These are phyloP conservation scores for Hylaeus anthracinus DNA, from an alignment of 1,140 invertebrate genomes.

Conservation along the genomic window DNA sequence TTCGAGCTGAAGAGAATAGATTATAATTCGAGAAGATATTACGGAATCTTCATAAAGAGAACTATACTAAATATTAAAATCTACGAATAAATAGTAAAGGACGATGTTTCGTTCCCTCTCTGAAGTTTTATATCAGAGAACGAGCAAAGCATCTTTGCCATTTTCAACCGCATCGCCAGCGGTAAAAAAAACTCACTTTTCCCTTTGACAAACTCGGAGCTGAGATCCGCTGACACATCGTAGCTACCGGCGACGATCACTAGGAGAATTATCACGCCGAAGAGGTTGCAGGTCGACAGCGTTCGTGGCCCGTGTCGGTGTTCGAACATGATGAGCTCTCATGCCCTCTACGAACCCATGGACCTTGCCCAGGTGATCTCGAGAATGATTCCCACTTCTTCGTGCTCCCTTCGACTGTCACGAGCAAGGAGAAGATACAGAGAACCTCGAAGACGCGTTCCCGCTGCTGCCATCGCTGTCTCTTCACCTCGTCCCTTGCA, in stretches of 20 bases:
- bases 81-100: too few species aligned
- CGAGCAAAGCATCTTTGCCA: too few species aligned
- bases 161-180: too few species aligned
- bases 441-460: conserved; percentile 58
- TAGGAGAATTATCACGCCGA: conserved; percentile 69
- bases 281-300: conserved; percentile 71
- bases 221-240: conserved; percentile 76
- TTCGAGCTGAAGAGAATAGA: too few species aligned
- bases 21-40: too few species aligned
- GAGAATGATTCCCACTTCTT: conserved; percentile 59
- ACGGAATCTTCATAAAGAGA: too few species aligned
- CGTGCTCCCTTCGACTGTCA: conserved; percentile 60
- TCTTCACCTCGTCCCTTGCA: conserved; percentile 70
- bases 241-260: conserved; percentile 71
- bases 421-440: conserved; percentile 64
- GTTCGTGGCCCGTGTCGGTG: conserved; percentile 71
- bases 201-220: conserved; percentile 82
- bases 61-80: too few species aligned
- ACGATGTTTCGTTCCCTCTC: too few species aligned
- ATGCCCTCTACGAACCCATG: conserved; percentile 76
- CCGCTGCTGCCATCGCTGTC: conserved; percentile 73
- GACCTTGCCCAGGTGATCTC: conserved; percentile 68
- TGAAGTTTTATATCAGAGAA: too few species aligned
- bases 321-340: conserved; percentile 78
- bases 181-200: conserved; percentile 77